Conservation (phyloP, 2,113 vertebrate genomes). For the Microcebus jonahi region DNA sequence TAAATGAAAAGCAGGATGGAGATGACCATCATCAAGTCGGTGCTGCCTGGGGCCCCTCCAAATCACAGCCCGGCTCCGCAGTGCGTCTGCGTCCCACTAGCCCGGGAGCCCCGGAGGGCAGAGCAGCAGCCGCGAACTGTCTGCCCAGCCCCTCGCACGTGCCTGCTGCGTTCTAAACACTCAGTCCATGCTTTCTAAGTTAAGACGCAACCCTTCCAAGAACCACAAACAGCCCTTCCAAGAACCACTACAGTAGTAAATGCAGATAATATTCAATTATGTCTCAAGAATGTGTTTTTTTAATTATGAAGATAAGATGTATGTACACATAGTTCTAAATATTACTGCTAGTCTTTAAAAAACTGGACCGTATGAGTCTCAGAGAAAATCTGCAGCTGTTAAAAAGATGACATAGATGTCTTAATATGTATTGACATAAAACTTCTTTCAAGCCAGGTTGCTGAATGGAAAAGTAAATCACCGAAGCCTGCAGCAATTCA, state of each 20-base stretch:
- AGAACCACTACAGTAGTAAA: neutral
- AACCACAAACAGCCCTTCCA: neutral
- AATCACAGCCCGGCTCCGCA: neutral
- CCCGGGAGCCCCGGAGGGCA: neutral
- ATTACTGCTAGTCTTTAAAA: neutral
- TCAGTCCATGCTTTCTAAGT: neutral
- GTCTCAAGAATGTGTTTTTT: neutral
- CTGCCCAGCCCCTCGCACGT: neutral
- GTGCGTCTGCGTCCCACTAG: neutral
- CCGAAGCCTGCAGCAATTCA: neutral
- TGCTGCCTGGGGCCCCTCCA: fast-evolving
- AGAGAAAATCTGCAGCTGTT: neutral
- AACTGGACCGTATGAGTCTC: neutral
- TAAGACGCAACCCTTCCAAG: neutral
- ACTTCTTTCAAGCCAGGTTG: neutral
- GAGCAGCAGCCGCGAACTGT: fast-evolving
- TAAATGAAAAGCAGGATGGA: neutral
- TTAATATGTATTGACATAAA: neutral
- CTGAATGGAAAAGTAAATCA: neutral
- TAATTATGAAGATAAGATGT: neutral
- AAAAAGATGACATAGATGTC: neutral
- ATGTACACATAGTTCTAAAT: neutral
- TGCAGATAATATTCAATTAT: neutral
- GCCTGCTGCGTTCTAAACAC: neutral
- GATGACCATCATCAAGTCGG: fast-evolving